Percentiles rank a stretch among this genome's conserved stretches.
phyloP scores from a whole-genome alignment of 2,888 invertebrate genomes.

The Proisotoma minuta region DNA sequence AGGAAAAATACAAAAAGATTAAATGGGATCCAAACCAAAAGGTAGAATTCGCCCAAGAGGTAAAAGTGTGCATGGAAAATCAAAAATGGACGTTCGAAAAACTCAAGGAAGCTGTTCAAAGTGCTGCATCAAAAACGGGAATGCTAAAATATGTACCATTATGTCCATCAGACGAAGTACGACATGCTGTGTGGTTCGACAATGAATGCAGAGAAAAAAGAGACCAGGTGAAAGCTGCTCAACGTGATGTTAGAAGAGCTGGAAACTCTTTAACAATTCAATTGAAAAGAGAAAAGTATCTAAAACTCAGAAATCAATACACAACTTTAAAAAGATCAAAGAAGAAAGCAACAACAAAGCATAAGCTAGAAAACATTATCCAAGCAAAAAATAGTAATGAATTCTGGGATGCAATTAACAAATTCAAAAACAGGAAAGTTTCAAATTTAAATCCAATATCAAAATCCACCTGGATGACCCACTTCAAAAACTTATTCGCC shows the following conservation, averaged over 20 bases:
- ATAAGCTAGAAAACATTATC: no score
- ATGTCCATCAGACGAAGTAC: not conserved
- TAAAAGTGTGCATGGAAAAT: not conserved
- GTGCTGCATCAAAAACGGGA: not conserved
- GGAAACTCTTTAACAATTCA: no score
- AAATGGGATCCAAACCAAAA: not conserved
- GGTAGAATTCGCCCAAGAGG: not conserved
- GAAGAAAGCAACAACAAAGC: not conserved
- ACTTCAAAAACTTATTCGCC: no score
- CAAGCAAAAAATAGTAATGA: no score
- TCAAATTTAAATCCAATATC: no score
- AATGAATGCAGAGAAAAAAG: not conserved
- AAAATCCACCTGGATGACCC: no score
- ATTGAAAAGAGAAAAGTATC: not conserved
- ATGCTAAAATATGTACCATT: not conserved
- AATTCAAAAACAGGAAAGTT: no score
- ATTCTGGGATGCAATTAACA: no score
- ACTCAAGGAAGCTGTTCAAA: not conserved
- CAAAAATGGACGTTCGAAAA: not conserved
- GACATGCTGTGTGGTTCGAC: not conserved
- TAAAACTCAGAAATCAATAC: not conserved
- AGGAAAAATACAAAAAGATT: not conserved
- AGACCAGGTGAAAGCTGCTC: not conserved
- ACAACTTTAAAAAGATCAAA: not conserved
- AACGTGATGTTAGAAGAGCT: not conserved